A percentile compares a stretch with the other conserved stretches of the same genome.
These are phyloP conservation scores for Pogonus chalceus DNA, from an alignment of 1,140 invertebrate genomes.

Conservation along the genomic window DNA sequence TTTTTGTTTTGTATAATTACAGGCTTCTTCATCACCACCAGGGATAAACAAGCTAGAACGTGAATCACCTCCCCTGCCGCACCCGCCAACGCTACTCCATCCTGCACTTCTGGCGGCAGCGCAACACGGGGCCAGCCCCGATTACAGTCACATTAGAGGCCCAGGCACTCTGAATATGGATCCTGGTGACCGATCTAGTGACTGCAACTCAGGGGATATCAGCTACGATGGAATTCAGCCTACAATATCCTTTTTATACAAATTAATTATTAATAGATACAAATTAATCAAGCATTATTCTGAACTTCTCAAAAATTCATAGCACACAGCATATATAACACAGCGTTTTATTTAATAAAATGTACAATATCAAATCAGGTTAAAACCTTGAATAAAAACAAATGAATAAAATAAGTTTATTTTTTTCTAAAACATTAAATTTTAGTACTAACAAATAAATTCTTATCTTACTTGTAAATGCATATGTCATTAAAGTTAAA, in stretches of 20 bases:
- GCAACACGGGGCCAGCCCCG: conserved; percentile 62
- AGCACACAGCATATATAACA: no score
- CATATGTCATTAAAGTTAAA: no score
- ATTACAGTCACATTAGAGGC: conserved; percentile 57
- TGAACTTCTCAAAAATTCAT: no score
- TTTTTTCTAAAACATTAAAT: no score
- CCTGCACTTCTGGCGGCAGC: conserved; percentile 68
- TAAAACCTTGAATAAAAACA: no score
- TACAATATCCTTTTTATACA: conserved; percentile 81
- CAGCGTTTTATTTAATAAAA: no score
- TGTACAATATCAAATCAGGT: no score
- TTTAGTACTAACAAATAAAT: no score
- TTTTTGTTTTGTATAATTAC: conserved; percentile 19
- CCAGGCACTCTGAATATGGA: conserved; percentile 51
- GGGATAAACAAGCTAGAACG: conserved; percentile 54
- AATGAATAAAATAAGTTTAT: no score
- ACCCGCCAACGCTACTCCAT: conserved; percentile 66
- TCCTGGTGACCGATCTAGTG: conserved; percentile 70
- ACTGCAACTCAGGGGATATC: conserved; percentile 80
- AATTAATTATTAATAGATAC: background rate
- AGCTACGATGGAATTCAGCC: conserved; percentile 82
- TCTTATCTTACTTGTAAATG: no score
- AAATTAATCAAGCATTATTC: no score
- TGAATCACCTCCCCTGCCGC: conserved; percentile 66
- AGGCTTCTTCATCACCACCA: conserved; percentile 38